Evolutionary conservation across 2,113 vertebrate species (phyloP).

Genomic region (Gymnorhina tibicen): DNA sequence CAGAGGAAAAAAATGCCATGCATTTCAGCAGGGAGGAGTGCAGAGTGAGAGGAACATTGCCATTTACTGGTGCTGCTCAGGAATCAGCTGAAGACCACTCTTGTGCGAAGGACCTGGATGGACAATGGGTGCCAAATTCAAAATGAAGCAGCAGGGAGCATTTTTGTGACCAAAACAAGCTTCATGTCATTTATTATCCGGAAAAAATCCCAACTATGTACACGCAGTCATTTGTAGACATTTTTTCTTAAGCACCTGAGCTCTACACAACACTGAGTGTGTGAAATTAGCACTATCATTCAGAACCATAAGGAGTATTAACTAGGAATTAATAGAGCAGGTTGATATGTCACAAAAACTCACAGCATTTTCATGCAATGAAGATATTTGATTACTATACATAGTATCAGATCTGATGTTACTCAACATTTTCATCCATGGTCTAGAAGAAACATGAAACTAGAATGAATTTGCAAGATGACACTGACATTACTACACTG

Average conservation of each 20-base stretch:
- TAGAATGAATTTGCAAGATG: neutral
- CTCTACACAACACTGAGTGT: neutral
- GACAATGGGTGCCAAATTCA: neutral
- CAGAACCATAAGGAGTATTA: neutral
- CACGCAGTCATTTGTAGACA: neutral
- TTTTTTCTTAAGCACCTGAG: neutral
- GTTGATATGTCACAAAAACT: neutral
- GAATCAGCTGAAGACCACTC: neutral
- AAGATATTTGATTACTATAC: neutral
- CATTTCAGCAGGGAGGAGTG: neutral
- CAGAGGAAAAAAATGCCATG: neutral
- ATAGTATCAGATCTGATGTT: neutral
- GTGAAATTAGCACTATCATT: neutral
- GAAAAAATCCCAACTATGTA: neutral
- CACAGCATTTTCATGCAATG: neutral
- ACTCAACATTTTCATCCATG: neutral
- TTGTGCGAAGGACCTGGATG: neutral
- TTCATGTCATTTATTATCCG: neutral
- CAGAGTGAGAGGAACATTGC: neutral
- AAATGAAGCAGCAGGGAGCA: neutral
- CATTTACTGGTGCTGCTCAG: neutral
- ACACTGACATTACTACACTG: neutral
- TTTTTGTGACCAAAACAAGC: neutral
- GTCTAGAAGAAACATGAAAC: neutral
- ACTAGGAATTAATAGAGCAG: neutral